These are phyloP conservation scores for Hanleya hanleyi DNA, from an alignment of 2,888 invertebrate species.

Conservation along the genomic window DNA sequence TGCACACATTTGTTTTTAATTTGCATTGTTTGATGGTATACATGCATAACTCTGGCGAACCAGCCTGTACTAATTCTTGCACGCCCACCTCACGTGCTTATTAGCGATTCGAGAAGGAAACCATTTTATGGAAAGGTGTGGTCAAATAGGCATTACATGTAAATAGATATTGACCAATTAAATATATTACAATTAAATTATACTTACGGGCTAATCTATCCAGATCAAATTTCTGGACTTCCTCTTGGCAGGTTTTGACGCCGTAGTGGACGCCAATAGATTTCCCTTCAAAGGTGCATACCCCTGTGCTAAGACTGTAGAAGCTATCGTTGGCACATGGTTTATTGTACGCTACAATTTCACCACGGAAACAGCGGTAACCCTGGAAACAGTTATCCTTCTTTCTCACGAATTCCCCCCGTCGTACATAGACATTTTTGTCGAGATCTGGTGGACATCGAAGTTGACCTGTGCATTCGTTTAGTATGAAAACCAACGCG, in stretches of 20 bases:
- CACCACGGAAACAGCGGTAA: not conserved
- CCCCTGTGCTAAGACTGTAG: not conserved
- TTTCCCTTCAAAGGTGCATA: not conserved
- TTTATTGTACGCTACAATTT: not conserved
- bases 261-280: not conserved
- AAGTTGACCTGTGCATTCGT: too few relatives aligned
- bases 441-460: not conserved
- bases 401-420: not conserved
- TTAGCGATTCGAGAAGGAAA: too few relatives aligned
- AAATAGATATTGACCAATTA: too few relatives aligned
- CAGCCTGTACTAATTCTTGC: too few relatives aligned
- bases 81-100: too few relatives aligned
- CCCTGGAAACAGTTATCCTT: constrained; percentile 3
- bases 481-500: too few relatives aligned
- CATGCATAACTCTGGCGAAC: too few relatives aligned
- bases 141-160: too few relatives aligned
- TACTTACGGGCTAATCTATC: not conserved
- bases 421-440: not conserved
- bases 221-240: not conserved
- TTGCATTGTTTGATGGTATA: too few relatives aligned
- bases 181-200: not conserved
- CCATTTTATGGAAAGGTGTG: too few relatives aligned
- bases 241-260: not conserved
- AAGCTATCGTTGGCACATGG: not conserved
- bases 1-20: too few relatives aligned